phyloP scores from a whole-genome alignment of 2,888 invertebrate species.

The Metacarcinus magister region DNA sequence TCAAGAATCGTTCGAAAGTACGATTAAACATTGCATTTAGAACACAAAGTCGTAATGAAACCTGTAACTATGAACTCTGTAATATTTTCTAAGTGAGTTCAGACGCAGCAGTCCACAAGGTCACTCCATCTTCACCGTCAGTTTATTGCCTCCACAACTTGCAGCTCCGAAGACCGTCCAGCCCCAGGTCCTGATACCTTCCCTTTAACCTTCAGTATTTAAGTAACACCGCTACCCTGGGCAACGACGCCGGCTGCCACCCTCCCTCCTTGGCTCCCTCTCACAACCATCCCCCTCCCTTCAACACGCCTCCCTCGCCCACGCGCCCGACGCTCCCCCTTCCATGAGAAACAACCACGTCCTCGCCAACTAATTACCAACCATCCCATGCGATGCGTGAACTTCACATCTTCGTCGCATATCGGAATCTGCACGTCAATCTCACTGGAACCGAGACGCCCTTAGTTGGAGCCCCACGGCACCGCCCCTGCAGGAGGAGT shows the following conservation, averaged over 20 bases:
- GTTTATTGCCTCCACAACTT: constrained; percentile 23
- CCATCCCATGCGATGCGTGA: background rate
- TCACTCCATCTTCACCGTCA: background rate
- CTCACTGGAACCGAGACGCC: background rate
- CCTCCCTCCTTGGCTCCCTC: constrained; percentile 33
- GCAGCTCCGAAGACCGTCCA: constrained; percentile 29
- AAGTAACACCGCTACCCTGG: constrained; percentile 47
- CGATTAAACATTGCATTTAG: background rate
- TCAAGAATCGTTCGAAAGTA: background rate
- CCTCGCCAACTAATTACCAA: background rate
- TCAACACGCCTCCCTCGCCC: constrained; percentile 41
- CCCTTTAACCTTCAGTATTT: constrained; percentile 53
- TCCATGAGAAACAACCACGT: background rate
- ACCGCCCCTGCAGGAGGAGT: background rate
- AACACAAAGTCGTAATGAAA: background rate
- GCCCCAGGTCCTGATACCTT: background rate
- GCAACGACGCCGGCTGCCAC: constrained; percentile 42
- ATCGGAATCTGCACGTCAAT: background rate
- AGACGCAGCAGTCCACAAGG: background rate
- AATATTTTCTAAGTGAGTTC: background rate
- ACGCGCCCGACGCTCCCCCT: background rate
- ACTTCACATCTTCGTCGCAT: constrained; percentile 7
- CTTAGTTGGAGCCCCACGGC: background rate
- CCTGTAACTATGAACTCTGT: background rate
- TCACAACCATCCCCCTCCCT: background rate